Percentiles rank a stretch among this genome's conserved stretches.
phyloP scores from a whole-genome alignment of 2,113 vertebrate genomes.

The Eptesicus fuscus region DNA sequence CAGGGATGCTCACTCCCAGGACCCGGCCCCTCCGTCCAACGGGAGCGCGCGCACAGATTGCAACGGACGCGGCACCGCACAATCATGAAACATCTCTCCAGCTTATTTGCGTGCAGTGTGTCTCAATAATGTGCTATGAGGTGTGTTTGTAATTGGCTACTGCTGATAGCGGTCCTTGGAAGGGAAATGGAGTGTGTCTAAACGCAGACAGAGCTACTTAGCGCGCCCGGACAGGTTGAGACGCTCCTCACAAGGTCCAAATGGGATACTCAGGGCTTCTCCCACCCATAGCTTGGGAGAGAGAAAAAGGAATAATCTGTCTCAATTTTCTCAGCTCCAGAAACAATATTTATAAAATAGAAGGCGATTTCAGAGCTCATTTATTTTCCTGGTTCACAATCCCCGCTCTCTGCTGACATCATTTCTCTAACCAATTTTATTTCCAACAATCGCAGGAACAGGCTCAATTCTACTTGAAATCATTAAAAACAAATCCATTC shows the following conservation, averaged over 20 bases:
- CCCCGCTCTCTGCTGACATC: constrained; percentile 74
- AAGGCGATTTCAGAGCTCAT: constrained; percentile 82
- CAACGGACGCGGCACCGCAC: neutral
- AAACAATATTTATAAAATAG: constrained; percentile 83
- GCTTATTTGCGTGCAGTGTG: constrained; percentile 73
- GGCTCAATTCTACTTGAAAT: constrained; percentile 51
- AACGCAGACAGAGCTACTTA: constrained; percentile 84
- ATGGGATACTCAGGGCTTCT: constrained; percentile 78
- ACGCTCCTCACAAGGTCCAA: constrained; percentile 75
- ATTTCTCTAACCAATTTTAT: constrained; percentile 80
- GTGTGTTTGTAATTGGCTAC: constrained; percentile 82
- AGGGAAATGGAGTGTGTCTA: constrained; percentile 86
- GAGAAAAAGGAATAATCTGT: constrained; percentile 77
- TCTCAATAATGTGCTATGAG: constrained; percentile 83
- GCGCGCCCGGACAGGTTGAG: constrained; percentile 74
- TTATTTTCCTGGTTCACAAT: constrained; percentile 75
- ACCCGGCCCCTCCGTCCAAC: neutral
- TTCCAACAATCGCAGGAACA: constrained; percentile 68
- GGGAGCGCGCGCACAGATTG: neutral
- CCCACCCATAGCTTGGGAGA: constrained; percentile 75
- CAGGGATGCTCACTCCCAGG: neutral
- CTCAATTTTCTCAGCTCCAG: constrained; percentile 81
- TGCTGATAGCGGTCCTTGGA: constrained; percentile 80
- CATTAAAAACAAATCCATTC: constrained; percentile 51
- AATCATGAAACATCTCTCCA: constrained; percentile 61